phyloP scores from a whole-genome alignment of 2,797 vertebrate species.

The Sebastes iracundus region DNA sequence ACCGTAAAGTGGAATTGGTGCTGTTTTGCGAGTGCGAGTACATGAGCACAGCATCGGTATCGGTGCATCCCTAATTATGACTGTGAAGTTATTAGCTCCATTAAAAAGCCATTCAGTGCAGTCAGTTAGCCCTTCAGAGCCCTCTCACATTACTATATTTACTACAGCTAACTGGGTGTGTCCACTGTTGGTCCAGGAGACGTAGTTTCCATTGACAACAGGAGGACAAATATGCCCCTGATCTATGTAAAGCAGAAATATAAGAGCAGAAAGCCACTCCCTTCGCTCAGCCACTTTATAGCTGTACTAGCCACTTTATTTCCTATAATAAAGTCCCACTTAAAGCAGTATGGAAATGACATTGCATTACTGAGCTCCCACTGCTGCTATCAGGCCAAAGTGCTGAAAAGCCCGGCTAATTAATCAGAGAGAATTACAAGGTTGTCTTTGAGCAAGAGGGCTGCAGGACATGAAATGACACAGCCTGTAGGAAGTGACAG shows the following conservation, averaged over 20 bases:
- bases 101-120: constrained; percentile 13
- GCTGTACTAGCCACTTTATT: constrained; percentile 63
- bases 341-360: constrained; percentile 74
- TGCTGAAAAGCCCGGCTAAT: constrained; percentile 65
- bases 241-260: constrained; percentile 28
- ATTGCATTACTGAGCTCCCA: constrained; percentile 66
- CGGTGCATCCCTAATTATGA: background rate
- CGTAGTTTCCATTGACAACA: constrained; percentile 17
- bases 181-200: constrained; percentile 1
- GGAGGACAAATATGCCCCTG: constrained; percentile 20
- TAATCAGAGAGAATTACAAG: constrained; percentile 66
- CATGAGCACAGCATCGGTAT: too few relatives aligned
- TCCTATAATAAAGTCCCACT: constrained; percentile 73
- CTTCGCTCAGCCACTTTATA: constrained; percentile 49
- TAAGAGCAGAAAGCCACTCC: constrained; percentile 42
- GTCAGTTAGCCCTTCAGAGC: constrained; percentile 21
- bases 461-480: constrained; percentile 22
- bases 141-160: constrained; percentile 16
- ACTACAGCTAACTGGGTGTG: background rate
- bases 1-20: too few relatives aligned
- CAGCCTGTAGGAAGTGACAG: constrained; percentile 9
- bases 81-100: background rate
- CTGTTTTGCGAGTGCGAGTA: too few relatives aligned
- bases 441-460: constrained; percentile 32
- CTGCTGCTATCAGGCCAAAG: constrained; percentile 66